Evolutionary conservation across 2,888 invertebrate species (phyloP).

Genomic region (Oligia latruncula): DNA sequence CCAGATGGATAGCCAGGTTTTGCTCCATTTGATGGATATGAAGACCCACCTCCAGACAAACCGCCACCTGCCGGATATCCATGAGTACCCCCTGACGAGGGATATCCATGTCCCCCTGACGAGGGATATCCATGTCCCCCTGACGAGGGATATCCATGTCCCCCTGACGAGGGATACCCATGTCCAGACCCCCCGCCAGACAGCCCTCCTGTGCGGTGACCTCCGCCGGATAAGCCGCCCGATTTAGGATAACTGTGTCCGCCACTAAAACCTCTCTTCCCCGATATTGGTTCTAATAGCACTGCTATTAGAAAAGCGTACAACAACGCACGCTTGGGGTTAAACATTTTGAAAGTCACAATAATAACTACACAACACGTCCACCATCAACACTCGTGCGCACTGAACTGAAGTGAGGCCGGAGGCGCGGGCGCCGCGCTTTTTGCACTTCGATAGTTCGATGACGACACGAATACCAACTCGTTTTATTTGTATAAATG

Average conservation of each 20-base stretch:
- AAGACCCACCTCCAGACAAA: slow-evolving; percentile 43
- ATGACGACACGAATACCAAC: slow-evolving; percentile 40
- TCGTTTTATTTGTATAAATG: slow-evolving; percentile 44
- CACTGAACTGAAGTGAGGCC: slow-evolving; percentile 67
- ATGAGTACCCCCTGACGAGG: slow-evolving; percentile 65
- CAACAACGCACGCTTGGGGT: slow-evolving; percentile 73
- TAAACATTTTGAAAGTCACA: slow-evolving; percentile 71
- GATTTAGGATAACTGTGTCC: slow-evolving; percentile 75
- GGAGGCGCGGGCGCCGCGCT: slow-evolving; percentile 3
- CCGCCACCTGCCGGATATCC: slow-evolving; percentile 63
- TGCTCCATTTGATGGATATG: slow-evolving; percentile 41
- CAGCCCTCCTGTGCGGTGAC: slow-evolving; percentile 70
- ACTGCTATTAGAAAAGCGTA: slow-evolving; percentile 74
- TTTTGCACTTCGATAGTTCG: slow-evolving; percentile 17
- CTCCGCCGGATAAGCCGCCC: slow-evolving; percentile 70
- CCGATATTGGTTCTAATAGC: slow-evolving; percentile 68
- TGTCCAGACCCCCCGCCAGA: slow-evolving; percentile 66
- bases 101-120: slow-evolving; percentile 66
- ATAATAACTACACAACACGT: slow-evolving; percentile 59
- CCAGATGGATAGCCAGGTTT: slow-evolving; percentile 32
- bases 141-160: slow-evolving; percentile 69
- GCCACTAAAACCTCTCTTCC: slow-evolving; percentile 70
- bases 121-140: slow-evolving; percentile 65
- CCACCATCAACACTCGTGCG: slow-evolving; percentile 69
- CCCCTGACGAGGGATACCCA: slow-evolving; percentile 69